A percentile compares a stretch with the other conserved stretches of the same genome.
Conservation (phyloP, 2,888 invertebrate genomes). For the Thereva unica region DNA sequence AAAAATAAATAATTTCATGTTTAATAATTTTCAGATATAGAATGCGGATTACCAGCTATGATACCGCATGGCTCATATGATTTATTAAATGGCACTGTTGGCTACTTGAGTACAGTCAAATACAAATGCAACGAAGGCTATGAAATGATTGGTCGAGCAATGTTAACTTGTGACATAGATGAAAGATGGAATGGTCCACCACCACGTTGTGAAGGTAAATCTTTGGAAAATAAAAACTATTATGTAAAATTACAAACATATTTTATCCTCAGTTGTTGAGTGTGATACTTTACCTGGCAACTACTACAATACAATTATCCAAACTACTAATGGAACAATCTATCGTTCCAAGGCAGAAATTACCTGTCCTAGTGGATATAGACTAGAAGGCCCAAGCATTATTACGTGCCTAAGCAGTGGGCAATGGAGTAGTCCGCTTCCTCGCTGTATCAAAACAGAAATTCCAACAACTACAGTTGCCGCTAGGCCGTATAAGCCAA, state of each 20-base stretch:
- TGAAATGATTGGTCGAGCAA: conserved; percentile 81
- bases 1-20: background rate
- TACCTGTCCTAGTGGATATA: conserved; percentile 71
- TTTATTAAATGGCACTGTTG: conserved; percentile 81
- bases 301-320: conserved; percentile 58
- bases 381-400: conserved; percentile 68
- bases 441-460: conserved; percentile 73
- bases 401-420: conserved; percentile 76
- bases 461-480: conserved; percentile 54
- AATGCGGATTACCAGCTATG: conserved; percentile 87
- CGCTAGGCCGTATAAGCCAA: conserved; percentile 53
- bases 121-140: conserved; percentile 82
- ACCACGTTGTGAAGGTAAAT: conserved; percentile 78
- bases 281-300: conserved; percentile 72
- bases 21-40: conserved; percentile 66
- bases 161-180: conserved; percentile 87
- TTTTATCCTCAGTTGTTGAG: conserved; percentile 64
- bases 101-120: conserved; percentile 84
- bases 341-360: conserved; percentile 79
- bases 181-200: conserved; percentile 94
- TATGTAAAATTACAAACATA: background rate
- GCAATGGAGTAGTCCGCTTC: conserved; percentile 76
- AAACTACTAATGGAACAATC: conserved; percentile 68
- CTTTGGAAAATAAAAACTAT: conserved; percentile 43
- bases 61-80: conserved; percentile 81